phyloP scores from a whole-genome alignment of 1,140 invertebrate species.

The Bombus sibiricus region DNA sequence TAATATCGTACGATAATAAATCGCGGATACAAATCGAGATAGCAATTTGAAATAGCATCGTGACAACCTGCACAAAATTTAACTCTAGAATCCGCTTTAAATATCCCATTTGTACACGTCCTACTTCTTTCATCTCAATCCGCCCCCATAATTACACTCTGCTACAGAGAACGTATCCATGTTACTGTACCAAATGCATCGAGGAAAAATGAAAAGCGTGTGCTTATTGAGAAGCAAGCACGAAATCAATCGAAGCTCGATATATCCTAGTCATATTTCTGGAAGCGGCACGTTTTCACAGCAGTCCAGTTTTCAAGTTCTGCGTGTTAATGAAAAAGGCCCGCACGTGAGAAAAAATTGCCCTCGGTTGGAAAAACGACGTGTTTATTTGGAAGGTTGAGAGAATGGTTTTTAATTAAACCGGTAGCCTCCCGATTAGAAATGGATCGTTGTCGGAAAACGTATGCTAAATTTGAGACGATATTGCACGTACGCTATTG shows the following conservation, averaged over 20 bases:
- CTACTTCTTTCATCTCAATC: neutral
- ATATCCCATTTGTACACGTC: no score
- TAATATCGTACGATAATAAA: no score
- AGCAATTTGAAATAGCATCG: no score
- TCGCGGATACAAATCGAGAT: no score
- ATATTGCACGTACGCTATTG: no score
- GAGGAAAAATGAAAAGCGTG: neutral
- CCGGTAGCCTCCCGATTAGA: neutral
- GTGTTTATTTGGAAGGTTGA: neutral
- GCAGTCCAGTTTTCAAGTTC: neutral
- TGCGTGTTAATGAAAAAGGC: neutral
- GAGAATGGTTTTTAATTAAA: constrained; percentile 3
- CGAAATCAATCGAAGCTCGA: neutral
- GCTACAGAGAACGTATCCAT: neutral
- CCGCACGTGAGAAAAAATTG: neutral
- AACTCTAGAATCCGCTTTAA: no score
- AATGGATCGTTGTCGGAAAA: neutral
- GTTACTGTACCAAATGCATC: neutral
- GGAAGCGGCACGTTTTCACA: neutral
- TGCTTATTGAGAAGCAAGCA: neutral
- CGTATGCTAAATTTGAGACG: no score
- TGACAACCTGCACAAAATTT: no score
- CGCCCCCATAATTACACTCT: neutral
- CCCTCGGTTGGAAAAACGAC: no score
- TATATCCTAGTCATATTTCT: neutral